Percentiles rank a stretch among this genome's conserved stretches.
Evolutionary conservation across 2,797 vertebrate species (phyloP).

Genomic region (Novumbra hubbsi): DNA sequence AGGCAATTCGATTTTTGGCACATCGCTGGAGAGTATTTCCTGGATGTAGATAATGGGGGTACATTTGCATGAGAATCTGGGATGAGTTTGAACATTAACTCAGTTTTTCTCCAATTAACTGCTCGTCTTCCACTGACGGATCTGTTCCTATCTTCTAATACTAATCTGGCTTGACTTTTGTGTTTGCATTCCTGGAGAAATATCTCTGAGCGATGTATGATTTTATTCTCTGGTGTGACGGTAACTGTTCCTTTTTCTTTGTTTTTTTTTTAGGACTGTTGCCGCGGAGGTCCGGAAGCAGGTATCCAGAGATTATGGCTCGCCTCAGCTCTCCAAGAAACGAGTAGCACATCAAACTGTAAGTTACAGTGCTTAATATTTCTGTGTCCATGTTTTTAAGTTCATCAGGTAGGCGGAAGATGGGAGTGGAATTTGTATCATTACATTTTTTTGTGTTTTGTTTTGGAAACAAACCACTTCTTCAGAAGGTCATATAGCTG

Average conservation of each 20-base stretch:
- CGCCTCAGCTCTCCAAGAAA: conserved; percentile 86
- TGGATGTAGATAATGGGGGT: not conserved
- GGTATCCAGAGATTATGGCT: conserved; percentile 86
- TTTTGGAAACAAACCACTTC: not conserved
- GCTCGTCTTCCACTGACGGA: not conserved
- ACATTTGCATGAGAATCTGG: not conserved
- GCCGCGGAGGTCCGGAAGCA: conserved; percentile 91
- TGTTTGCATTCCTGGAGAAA: conserved; percentile 1
- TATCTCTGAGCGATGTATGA: not conserved
- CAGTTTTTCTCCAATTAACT: not conserved
- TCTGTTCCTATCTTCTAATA: not conserved
- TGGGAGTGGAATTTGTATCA: not conserved
- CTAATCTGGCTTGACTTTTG: not conserved
- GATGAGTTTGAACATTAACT: not conserved
- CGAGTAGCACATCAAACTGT: conserved; percentile 77
- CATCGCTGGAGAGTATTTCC: not conserved
- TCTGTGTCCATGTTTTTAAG: not conserved
- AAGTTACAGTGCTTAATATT: conserved; percentile 56
- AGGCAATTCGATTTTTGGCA: conserved; percentile 5
- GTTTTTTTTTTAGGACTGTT: conserved; percentile 75
- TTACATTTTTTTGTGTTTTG: not conserved
- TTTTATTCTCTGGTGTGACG: not conserved
- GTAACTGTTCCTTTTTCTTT: not conserved
- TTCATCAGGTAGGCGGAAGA: not conserved
- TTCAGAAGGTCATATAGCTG: not conserved